Percentiles rank a stretch among this genome's conserved stretches.
Evolutionary conservation across 2,113 vertebrate species (phyloP).

Genomic region (Sitta europaea): DNA sequence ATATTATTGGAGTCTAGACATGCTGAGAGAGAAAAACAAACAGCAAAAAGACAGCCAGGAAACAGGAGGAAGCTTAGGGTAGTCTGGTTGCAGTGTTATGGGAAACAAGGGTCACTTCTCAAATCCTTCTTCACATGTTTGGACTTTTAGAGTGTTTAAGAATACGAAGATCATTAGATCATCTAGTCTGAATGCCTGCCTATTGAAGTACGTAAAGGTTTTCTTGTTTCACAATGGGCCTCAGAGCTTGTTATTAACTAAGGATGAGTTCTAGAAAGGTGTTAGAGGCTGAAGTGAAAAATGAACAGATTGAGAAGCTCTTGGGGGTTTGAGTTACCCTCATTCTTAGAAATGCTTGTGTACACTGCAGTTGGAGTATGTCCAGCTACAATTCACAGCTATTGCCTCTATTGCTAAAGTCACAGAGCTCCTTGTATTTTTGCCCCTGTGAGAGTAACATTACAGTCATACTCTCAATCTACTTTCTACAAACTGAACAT

Average conservation of each 20-base stretch:
- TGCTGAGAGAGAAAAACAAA: neutral
- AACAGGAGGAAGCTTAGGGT: neutral
- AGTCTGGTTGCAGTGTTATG: neutral
- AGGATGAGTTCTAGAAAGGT: neutral
- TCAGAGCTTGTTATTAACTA: neutral
- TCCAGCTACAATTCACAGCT: conserved; percentile 11
- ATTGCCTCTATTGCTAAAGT: neutral
- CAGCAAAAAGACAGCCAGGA: neutral
- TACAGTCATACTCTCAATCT: neutral
- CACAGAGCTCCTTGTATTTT: neutral
- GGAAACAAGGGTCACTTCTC: neutral
- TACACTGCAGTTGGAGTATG: neutral
- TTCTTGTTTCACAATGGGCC: neutral
- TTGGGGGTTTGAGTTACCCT: conserved; percentile 17
- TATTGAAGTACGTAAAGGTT: neutral
- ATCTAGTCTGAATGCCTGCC: neutral
- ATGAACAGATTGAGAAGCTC: conserved; percentile 52
- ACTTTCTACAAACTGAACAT: neutral
- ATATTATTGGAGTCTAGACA: neutral
- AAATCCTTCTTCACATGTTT: neutral
- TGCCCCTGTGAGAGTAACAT: neutral
- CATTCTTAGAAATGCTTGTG: conserved; percentile 32
- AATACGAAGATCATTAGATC: neutral
- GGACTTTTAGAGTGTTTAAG: neutral
- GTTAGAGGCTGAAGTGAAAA: neutral